Evolutionary conservation across 2,113 vertebrate species (phyloP).

Genomic region (Nycticryphes semicollaris): DNA sequence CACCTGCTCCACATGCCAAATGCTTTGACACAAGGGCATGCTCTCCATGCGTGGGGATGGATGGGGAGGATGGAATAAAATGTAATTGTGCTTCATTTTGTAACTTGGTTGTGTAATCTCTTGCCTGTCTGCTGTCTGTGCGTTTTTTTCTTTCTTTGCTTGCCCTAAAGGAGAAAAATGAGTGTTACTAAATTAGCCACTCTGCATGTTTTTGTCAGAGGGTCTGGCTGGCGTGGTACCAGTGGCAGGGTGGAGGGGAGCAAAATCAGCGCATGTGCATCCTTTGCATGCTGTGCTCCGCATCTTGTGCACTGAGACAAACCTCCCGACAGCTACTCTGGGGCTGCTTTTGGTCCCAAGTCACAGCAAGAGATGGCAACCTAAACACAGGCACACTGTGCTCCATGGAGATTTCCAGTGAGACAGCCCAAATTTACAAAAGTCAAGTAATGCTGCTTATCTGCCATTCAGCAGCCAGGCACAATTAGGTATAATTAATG

Average conservation of each 20-base stretch:
- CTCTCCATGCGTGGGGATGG: fast-evolving
- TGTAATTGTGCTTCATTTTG: neutral
- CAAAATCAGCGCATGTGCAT: neutral
- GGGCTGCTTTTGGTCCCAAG: neutral
- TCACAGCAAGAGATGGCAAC: neutral
- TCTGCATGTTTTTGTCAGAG: neutral
- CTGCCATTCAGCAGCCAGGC: neutral
- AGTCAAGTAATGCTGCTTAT: neutral
- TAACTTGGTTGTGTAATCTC: neutral
- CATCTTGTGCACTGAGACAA: neutral
- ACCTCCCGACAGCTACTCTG: neutral
- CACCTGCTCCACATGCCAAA: fast-evolving
- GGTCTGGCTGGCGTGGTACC: fast-evolving
- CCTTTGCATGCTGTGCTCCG: neutral
- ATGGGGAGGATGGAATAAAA: neutral
- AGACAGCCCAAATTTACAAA: neutral
- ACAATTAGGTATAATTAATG: conserved; percentile 34
- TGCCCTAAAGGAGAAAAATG: neutral
- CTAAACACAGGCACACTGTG: neutral
- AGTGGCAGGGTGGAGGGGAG: fast-evolving
- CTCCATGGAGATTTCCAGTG: neutral
- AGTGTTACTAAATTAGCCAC: neutral
- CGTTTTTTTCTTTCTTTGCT: neutral
- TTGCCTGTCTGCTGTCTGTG: neutral
- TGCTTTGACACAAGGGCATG: neutral